Base-by-base conservation (phyloP, 1,140 invertebrate genomes). In the Heliconius hewitsoni region DNA sequence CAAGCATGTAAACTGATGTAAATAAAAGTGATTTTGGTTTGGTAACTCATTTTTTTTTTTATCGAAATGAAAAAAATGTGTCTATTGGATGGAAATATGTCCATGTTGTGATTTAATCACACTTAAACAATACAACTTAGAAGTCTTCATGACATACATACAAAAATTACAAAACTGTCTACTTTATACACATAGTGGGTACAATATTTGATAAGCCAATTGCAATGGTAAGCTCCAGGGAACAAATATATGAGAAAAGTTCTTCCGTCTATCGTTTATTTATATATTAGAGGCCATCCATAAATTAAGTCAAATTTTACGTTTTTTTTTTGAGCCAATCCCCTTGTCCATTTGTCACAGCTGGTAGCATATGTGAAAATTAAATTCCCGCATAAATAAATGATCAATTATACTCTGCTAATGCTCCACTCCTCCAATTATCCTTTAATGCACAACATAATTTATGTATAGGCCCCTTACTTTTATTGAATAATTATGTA, bases 1-100 rank as follows among this genome's bases (percentile, higher is more conserved):
- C 89, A 93, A 87, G 87, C 87, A 87, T 89, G 86, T 92, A 88
- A 93, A 88, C 85, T 87, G 85, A 87, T 94, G 92, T 94, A 93
- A 94, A 94, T 94, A 93, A 93, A 91, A 94, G 89, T 89, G 91
- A 94, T 92, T 94, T 94, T 92, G 92, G 91, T 93, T 94, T 94
- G 91, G 89, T 89, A 88, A 82, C 37, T 78, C 76, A 76, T 76
- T 81, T 66, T 83, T 82, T 80, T 66, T 82, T 76, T 70, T 11
- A 70, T 70, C n/a, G 19, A 66, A 66, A 23, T 76, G 74, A 76
- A 76, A 76, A 30, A 75, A 30, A 66, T 66, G 60, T 66, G 23
- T 66, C 11, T 66, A 66, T 70, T 46, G 42, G 42, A 39, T n/a
- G n/a, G n/a, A n/a, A n/a, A n/a, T n/a, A n/a, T n/a, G 37, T 46